Evolutionary conservation across 2,113 vertebrate genomes (phyloP).

Genomic region (Varanus komodoensis): DNA sequence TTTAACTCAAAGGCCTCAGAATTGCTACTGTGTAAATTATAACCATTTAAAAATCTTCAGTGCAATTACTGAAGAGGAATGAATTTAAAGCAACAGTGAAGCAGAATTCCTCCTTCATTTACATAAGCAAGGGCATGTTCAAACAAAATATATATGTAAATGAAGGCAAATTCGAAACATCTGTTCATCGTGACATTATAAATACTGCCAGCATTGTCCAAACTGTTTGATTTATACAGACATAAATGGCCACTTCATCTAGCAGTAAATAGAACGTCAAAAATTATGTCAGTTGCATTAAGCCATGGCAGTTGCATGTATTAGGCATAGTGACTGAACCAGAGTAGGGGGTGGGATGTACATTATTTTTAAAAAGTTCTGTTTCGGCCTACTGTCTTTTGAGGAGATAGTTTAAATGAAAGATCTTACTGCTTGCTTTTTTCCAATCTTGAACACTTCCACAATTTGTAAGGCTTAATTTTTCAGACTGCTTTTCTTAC

Average conservation of each 20-base stretch:
- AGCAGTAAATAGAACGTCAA: conserved; percentile 75
- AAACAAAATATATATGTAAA: conserved; percentile 91
- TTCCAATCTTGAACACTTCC: conserved; percentile 60
- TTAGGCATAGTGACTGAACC: conserved; percentile 34
- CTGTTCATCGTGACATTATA: conserved; percentile 86
- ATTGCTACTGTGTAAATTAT: conserved; percentile 66
- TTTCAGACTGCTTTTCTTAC: conserved; percentile 40
- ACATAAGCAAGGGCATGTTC: conserved; percentile 81
- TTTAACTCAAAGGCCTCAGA: conserved; percentile 67
- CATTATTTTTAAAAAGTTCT: background rate
- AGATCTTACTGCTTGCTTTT: conserved; percentile 55
- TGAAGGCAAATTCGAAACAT: conserved; percentile 90
- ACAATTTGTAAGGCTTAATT: conserved; percentile 59
- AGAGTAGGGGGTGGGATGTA: background rate
- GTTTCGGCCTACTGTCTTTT: conserved; percentile 33
- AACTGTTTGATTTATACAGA: conserved; percentile 82
- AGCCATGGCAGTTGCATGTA: conserved; percentile 47
- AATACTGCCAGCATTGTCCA: conserved; percentile 79
- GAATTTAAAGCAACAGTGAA: conserved; percentile 78
- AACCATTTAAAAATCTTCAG: conserved; percentile 71
- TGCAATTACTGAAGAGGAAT: conserved; percentile 71
- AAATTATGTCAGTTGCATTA: conserved; percentile 75
- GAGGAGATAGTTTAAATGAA: conserved; percentile 52
- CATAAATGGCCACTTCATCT: conserved; percentile 82
- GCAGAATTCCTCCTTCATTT: conserved; percentile 80